Conservation (phyloP, 2,888 invertebrate species). For the Sphaerophoria rueppellii region DNA sequence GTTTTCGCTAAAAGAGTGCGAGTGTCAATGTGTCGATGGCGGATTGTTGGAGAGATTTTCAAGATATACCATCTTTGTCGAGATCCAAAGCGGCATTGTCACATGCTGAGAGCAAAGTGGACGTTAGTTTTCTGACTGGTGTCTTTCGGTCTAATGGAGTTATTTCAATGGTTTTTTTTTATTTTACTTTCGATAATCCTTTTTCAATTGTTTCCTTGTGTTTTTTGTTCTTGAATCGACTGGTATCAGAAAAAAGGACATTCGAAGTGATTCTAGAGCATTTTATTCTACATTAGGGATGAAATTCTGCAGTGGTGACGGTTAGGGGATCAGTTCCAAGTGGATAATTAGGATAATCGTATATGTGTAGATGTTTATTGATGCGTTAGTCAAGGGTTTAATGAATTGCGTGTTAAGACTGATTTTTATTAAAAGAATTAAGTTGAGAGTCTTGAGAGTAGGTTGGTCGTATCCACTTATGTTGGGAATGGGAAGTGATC, state of each 20-base stretch:
- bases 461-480: background rate
- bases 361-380: constrained; percentile 19
- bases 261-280: constrained; percentile 42
- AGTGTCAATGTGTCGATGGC: constrained; percentile 8
- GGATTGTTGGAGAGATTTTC: constrained; percentile 67
- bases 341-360: constrained; percentile 72
- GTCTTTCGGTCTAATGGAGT: constrained; percentile 57
- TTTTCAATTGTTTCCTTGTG: constrained; percentile 62
- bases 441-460: constrained; percentile 1
- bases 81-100: constrained; percentile 52
- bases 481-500: background rate
- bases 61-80: constrained; percentile 58
- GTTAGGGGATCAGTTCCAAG: constrained; percentile 60
- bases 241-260: constrained; percentile 46
- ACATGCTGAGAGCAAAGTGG: constrained; percentile 43
- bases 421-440: constrained; percentile 35
- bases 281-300: constrained; percentile 28
- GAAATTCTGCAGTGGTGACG: constrained; percentile 23
- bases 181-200: constrained; percentile 71
- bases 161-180: constrained; percentile 54
- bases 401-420: constrained; percentile 24
- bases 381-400: constrained; percentile 12
- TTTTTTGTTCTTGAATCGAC: background rate
- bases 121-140: constrained; percentile 24
- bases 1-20: constrained; percentile 18